phyloP scores from a whole-genome alignment of 2,797 vertebrate species.

The Antennarius maculatus region DNA sequence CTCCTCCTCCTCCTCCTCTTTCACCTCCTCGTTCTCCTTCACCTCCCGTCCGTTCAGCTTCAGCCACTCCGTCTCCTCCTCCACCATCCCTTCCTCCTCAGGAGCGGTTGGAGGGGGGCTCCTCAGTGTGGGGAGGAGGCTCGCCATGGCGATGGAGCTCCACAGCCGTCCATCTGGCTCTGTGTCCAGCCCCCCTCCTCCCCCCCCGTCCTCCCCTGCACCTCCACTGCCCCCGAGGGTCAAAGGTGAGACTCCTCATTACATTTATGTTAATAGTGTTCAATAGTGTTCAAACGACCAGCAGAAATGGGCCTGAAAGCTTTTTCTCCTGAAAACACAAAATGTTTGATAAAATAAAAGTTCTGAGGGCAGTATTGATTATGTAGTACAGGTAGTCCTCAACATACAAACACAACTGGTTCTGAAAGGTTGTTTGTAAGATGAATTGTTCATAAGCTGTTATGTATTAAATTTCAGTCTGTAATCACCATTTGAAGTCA shows the following conservation, averaged over 20 bases:
- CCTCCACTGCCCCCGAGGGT: constrained; percentile 82
- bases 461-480: too few relatives aligned
- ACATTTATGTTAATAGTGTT: too few relatives aligned
- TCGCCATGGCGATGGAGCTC: constrained; percentile 74
- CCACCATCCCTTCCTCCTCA: constrained; percentile 45
- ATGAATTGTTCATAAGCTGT: too few relatives aligned
- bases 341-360: too few relatives aligned
- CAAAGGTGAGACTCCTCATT: constrained; percentile 60
- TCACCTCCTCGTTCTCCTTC: constrained; percentile 73
- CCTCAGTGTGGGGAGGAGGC: constrained; percentile 74
- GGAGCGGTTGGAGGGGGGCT: constrained; percentile 53
- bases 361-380: too few relatives aligned
- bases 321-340: too few relatives aligned
- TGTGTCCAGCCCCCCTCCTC: constrained; percentile 63
- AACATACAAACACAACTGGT: too few relatives aligned
- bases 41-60: constrained; percentile 75
- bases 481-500: too few relatives aligned
- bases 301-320: too few relatives aligned
- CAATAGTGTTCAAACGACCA: too few relatives aligned
- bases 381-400: too few relatives aligned
- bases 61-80: constrained; percentile 60
- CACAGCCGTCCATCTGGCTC: constrained; percentile 45
- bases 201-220: constrained; percentile 76
- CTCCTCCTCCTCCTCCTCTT: constrained; percentile 53
- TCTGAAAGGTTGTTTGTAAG: too few relatives aligned